Percentiles rank a stretch among this genome's conserved stretches.
These are phyloP conservation scores for Antedon bifida DNA, from an alignment of 35 echinoderm and acorn worm genomes.

Conservation along the genomic window DNA sequence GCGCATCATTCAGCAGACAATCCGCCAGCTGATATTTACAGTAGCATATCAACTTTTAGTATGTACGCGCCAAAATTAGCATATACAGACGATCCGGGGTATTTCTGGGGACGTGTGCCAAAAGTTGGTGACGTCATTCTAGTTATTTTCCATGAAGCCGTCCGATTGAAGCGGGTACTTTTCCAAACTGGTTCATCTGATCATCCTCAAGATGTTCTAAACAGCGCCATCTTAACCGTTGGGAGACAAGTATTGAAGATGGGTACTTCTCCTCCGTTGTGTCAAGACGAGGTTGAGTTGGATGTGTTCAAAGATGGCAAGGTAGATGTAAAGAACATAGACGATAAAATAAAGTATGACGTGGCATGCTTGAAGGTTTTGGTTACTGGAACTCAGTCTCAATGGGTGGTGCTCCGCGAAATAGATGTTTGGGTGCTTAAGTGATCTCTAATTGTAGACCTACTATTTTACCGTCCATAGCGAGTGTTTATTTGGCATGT, in stretches of 20 bases:
- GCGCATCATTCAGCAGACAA: constrained; percentile 43
- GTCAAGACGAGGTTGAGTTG: constrained; percentile 40
- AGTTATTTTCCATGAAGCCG: constrained; percentile 54
- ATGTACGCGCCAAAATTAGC: constrained; percentile 77
- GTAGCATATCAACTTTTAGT: constrained; percentile 67
- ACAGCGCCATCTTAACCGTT: constrained; percentile 32
- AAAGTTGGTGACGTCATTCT: constrained; percentile 31
- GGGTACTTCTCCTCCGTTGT: constrained; percentile 12
- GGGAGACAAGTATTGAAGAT: constrained; percentile 16
- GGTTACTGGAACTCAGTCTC: constrained; percentile 39
- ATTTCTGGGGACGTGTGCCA: constrained; percentile 79
- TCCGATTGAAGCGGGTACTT: constrained; percentile 30
- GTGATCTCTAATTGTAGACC: too few relatives aligned
- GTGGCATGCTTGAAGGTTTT: constrained; percentile 47
- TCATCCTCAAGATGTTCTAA: constrained; percentile 56
- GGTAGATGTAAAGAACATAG: constrained; percentile 40
- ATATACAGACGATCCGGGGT: constrained; percentile 74
- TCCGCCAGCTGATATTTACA: constrained; percentile 57
- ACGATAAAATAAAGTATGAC: constrained; percentile 3
- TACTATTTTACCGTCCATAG: too few relatives aligned
- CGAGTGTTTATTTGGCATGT: too few relatives aligned
- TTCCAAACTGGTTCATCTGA: constrained; percentile 52
- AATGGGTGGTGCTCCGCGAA: constrained; percentile 66
- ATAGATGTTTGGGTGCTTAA: constrained; percentile 75
- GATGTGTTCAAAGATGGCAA: constrained; percentile 46